Conservation (phyloP, 2,888 invertebrate species). For the Acholoe squamosa region DNA sequence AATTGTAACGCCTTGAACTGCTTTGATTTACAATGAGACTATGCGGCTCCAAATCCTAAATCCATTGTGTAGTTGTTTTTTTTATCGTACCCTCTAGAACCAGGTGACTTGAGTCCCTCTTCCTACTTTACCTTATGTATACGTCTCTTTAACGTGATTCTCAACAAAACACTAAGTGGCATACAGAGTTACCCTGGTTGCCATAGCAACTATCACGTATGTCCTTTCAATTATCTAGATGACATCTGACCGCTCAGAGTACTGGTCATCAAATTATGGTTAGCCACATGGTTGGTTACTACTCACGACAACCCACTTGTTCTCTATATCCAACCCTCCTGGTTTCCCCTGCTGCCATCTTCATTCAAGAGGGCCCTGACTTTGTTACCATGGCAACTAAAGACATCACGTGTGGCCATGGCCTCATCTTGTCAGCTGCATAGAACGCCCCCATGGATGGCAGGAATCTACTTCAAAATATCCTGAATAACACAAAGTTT, state of each 20-base stretch:
- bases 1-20: constrained; percentile 16
- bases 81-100: constrained; percentile 43
- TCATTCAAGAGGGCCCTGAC: neutral
- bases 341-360: neutral
- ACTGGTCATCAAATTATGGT: neutral
- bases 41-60: neutral
- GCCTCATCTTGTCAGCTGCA: constrained; percentile 17
- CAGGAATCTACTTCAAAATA: constrained; percentile 9
- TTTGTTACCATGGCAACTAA: constrained; percentile 32
- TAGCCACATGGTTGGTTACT: too few relatives aligned
- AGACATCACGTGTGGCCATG: constrained; percentile 54
- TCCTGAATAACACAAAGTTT: constrained; percentile 33
- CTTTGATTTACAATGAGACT: constrained; percentile 11
- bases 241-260: neutral
- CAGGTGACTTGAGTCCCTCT: neutral
- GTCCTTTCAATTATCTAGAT: neutral
- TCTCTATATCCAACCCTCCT: too few relatives aligned
- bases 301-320: too few relatives aligned
- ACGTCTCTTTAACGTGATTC: neutral
- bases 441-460: constrained; percentile 12
- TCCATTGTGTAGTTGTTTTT: constrained; percentile 46
- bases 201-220: constrained; percentile 61
- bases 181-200: constrained; percentile 60
- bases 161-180: constrained; percentile 49
- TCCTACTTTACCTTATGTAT: neutral